Conservation (phyloP, 2,113 vertebrate genomes). For the Gobius niger region DNA sequence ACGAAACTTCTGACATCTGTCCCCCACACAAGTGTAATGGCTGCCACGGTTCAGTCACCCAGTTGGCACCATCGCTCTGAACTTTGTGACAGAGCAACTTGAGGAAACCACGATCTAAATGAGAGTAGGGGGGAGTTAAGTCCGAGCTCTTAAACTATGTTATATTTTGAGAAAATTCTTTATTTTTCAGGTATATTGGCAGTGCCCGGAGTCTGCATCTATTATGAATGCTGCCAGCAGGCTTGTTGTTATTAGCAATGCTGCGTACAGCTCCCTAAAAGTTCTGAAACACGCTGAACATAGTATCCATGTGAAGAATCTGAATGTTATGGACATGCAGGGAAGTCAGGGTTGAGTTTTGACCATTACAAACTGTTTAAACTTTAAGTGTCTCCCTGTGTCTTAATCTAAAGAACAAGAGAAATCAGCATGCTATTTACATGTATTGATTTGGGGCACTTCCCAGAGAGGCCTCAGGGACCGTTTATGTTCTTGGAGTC, state of each 20-base stretch:
- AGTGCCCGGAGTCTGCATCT: no score
- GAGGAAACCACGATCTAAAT: neutral
- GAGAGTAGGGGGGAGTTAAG: neutral
- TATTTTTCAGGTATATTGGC: no score
- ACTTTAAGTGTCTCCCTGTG: no score
- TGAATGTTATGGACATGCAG: no score
- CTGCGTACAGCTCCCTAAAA: no score
- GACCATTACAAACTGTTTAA: no score
- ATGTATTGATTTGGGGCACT: conserved; percentile 20
- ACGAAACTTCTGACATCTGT: conserved; percentile 34
- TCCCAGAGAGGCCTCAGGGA: neutral
- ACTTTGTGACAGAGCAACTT: conserved; percentile 22
- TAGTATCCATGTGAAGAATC: no score
- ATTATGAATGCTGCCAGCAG: no score
- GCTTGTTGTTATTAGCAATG: no score
- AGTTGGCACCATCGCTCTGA: neutral
- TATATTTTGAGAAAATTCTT: no score
- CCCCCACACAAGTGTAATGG: conserved; percentile 21
- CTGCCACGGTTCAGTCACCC: conserved; percentile 9
- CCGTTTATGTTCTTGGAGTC: conserved; percentile 27
- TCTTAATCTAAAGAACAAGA: neutral
- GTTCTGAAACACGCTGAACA: no score
- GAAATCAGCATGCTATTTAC: conserved; percentile 15
- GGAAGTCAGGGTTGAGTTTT: no score
- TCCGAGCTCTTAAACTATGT: neutral